Base-by-base conservation (phyloP, 2,113 vertebrate species). In the Urocynchramus pylzowi region DNA sequence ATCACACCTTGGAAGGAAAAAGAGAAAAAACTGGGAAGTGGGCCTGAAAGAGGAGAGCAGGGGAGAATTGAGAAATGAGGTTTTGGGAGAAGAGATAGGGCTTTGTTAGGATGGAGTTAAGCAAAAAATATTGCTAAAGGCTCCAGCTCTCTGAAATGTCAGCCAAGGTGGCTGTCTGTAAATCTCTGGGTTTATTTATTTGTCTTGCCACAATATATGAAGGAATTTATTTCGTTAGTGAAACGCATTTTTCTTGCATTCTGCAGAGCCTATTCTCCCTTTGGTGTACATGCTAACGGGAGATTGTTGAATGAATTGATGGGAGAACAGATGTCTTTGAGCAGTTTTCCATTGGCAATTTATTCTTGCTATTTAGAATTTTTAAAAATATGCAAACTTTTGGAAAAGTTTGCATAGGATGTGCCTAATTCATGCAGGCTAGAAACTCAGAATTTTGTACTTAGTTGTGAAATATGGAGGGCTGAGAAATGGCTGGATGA, bases 141-240 rank as follows among this genome's bases (percentile, higher is more conserved):
- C 94, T 96, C 93, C 93, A 92, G 7, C 81, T 85, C 74, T 87
- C 86, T 87, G 92, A 96, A 97, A 96, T 97, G 95, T 95, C 96
- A 97, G 95, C 94, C 95, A 97, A 94, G 92, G 94, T 97, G 84
- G 63, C 95, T 93, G 90, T 95, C 92, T 96, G 95, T 96, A 97
- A 94, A 95, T 95, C 90, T 92, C 83, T 71, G 83, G 70, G 76
- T 93, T 95, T 95, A 93, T 96, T 97, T 97, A 94, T 96, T 97
- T 97, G 96, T 95, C 93, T 95, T 96, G 89, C 93, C 96, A 96
- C 85, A 96, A 95, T 97, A 94, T 95, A 87, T 96, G 91, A 97
- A 92, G 88, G 95, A 95, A 95, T 97, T 97, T 96, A 95, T 91
- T 93, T 95, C 86, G 95, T 95, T 92, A 93, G 95, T 69, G 84